Conservation (phyloP, 2,888 invertebrate genomes). For the Ennomos quercinarius region DNA sequence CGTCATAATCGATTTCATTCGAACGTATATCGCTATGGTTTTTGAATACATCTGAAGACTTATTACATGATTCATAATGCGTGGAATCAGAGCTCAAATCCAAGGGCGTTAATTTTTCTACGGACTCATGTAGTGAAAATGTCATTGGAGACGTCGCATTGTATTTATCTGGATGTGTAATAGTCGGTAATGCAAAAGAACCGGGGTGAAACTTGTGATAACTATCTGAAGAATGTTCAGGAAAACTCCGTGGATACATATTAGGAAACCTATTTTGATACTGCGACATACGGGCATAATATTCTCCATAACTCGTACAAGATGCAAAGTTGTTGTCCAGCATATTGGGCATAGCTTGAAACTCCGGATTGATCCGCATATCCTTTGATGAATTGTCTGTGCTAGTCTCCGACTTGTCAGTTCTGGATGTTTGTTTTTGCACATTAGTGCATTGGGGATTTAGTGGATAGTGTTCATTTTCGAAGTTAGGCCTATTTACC, state of each 20-base stretch:
- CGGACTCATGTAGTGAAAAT: neutral
- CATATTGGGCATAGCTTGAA: too few relatives aligned
- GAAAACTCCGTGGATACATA: neutral
- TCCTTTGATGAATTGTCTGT: neutral
- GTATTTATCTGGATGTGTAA: constrained; percentile 2
- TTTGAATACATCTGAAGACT: constrained; percentile 3
- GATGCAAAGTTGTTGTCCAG: too few relatives aligned
- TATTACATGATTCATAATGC: constrained; percentile 1
- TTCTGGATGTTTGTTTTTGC: constrained; percentile 1
- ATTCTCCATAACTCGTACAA: neutral
- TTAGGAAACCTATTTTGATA: constrained; percentile 6
- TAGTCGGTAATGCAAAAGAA: neutral
- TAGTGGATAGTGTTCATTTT: constrained; percentile 9
- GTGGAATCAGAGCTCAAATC: constrained; percentile 22
- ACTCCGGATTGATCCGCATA: neutral
- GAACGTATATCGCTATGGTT: neutral
- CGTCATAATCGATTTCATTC: neutral
- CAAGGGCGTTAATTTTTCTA: constrained; percentile 13
- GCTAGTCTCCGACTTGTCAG: neutral
- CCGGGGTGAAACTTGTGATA: constrained; percentile 2
- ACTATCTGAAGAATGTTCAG: constrained; percentile 6
- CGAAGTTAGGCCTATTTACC: neutral
- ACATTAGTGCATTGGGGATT: neutral
- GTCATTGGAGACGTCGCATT: neutral
- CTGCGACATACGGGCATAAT: constrained; percentile 2